A percentile compares a stretch with the other conserved stretches of the same genome.
phyloP scores from a whole-genome alignment of 2,888 invertebrate genomes.

The Lasioglossum morio region DNA sequence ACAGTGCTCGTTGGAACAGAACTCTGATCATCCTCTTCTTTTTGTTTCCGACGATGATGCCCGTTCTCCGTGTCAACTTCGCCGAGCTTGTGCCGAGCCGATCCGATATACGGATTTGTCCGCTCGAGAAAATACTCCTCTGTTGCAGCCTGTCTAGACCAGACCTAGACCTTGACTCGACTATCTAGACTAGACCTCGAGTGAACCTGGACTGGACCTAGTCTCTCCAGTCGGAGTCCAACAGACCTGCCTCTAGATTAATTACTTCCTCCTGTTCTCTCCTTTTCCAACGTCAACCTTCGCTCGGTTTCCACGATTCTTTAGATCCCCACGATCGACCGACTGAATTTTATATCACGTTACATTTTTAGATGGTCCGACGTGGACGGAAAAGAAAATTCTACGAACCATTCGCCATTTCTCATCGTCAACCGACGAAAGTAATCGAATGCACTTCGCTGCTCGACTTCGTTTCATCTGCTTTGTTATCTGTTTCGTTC shows the following conservation, averaged over 20 bases:
- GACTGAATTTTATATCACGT: no score
- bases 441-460: background rate
- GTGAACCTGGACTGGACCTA: constrained; percentile 16
- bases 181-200: constrained; percentile 10
- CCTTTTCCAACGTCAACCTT: background rate
- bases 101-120: background rate
- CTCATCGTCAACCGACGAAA: background rate
- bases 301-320: background rate
- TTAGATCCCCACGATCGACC: background rate
- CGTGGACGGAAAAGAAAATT: no score
- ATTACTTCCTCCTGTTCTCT: constrained; percentile 14
- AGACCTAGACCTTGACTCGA: constrained; percentile 13
- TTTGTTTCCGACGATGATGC: background rate
- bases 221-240: background rate
- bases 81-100: background rate
- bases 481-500: background rate
- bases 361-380: background rate
- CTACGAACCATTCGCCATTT: background rate
- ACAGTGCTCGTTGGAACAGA: constrained; percentile 29
- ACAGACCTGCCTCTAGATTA: background rate
- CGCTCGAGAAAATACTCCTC: background rate
- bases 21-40: background rate
- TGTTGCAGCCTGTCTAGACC: background rate
- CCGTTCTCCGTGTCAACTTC: background rate
- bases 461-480: background rate